Evolutionary conservation across 2,888 invertebrate species (phyloP), one percentile per base, ranked within the genome.

Genomic region (Apotomis betuletana): DNA sequence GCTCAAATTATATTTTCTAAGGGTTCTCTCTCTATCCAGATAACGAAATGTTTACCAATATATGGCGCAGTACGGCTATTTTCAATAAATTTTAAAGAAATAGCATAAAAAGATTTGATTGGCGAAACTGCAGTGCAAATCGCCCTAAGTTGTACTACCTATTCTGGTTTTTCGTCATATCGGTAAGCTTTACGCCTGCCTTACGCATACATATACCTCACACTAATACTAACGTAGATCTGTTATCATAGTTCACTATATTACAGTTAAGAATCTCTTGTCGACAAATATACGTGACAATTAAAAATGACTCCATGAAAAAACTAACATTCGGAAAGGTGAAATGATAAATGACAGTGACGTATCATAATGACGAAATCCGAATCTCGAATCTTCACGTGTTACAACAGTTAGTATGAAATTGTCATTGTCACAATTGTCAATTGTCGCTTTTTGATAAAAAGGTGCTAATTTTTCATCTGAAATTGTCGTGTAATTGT

Each of bases 181-280:
- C 73, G 75, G 70, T 27, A 60, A 84, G 84, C 85, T 85, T 83
- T 79, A 85, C 79, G 77, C 81, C 75, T 76, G 86, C 86, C 86
- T 86, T 85, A 81, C 61, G 75, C 80, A 77, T 68, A 63, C 63
- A 64, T 81, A 79, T 86, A 86, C 87, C 86, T 86, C 87, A 85
- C 85, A 75, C 70, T 74, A 36, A 64, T 64, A 65, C 65, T 70
- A 67, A 67, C n/a, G 12, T 70, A 70, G 59, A 60, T 65, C 65
- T 61, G 65, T 65, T 67, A n/a, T 60, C 44, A 54, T 67, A 51
- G 9, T 59, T 41, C 51, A 41, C 54, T 44, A 44, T 44, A 55
- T 15, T 64, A 55, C 54, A 15, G 54, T 55, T 63, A 61, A 15
- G 8, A 44, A 27, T 55, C 8, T 10, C 15, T 54, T 15, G 41